Percentiles rank a stretch among this genome's conserved stretches.
These are phyloP conservation scores for Agapornis canus DNA, from an alignment of 2,797 vertebrate species.

Conservation along the genomic window DNA sequence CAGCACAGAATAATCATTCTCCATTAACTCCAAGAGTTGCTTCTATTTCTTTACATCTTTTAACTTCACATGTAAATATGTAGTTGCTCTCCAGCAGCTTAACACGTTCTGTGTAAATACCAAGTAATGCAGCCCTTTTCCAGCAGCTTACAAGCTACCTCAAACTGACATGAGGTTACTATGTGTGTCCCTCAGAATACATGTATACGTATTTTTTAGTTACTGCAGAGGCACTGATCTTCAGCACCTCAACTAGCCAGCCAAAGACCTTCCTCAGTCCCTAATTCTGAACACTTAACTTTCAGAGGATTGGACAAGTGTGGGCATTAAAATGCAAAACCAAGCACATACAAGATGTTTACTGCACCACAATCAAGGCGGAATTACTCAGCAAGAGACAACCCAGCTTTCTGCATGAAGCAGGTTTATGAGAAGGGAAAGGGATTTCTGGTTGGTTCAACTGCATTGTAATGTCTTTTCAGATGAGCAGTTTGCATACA, in stretches of 20 bases:
- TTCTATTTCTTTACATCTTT: not conserved
- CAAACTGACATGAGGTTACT: not conserved
- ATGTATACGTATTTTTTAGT: not conserved
- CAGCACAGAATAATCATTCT: not conserved
- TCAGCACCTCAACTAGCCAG: not conserved
- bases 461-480: not conserved
- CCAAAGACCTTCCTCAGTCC: not conserved
- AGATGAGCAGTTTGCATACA: not conserved
- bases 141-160: not conserved
- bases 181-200: not conserved
- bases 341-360: fast-evolving
- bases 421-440: not conserved
- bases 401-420: not conserved
- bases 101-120: not conserved
- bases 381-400: not conserved
- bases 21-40: not conserved
- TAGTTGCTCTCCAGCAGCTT: not conserved
- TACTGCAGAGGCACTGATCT: not conserved
- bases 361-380: not conserved
- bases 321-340: not conserved
- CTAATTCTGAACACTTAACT: not conserved
- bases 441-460: not conserved
- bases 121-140: not conserved
- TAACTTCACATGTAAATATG: not conserved
- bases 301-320: not conserved